Conservation (phyloP, 1,140 invertebrate species). For the Ips typographus region DNA sequence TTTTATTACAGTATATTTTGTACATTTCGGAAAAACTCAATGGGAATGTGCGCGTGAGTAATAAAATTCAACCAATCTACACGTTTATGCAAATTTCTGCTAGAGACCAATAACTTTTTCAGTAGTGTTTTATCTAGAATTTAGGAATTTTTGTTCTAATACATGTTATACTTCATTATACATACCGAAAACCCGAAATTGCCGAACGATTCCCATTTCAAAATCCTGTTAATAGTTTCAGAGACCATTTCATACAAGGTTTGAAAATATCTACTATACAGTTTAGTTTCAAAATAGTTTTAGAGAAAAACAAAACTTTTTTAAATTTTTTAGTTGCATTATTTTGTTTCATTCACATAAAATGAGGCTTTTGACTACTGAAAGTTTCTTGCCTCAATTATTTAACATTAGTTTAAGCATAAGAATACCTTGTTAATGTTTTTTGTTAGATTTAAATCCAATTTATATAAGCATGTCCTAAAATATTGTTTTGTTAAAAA, state of each 20-base stretch:
- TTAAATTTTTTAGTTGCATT: constrained; percentile 16
- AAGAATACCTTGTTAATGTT: constrained; percentile 35
- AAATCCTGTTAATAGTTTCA: neutral
- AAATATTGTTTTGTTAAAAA: constrained; percentile 21
- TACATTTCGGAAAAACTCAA: constrained; percentile 43
- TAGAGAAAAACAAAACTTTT: constrained; percentile 35
- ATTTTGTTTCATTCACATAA: neutral
- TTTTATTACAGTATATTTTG: constrained; percentile 45
- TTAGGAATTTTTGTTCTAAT: constrained; percentile 26
- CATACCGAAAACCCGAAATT: neutral
- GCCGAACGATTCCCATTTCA: neutral
- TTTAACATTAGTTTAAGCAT: constrained; percentile 4
- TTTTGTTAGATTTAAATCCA: constrained; percentile 18
- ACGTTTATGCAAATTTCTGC: constrained; percentile 35
- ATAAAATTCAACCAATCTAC: constrained; percentile 24
- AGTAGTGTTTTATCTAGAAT: constrained; percentile 35
- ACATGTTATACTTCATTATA: constrained; percentile 23
- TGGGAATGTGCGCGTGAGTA: constrained; percentile 47
- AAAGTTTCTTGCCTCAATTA: too few species aligned
- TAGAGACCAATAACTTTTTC: constrained; percentile 36
- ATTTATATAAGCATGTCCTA: neutral
- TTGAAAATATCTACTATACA: constrained; percentile 18
- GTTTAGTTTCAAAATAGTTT: constrained; percentile 23
- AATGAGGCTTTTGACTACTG: too few species aligned
- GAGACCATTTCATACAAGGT: constrained; percentile 23